phyloP scores from a whole-genome alignment of 2,888 invertebrate genomes.

The Empis stercorea region DNA sequence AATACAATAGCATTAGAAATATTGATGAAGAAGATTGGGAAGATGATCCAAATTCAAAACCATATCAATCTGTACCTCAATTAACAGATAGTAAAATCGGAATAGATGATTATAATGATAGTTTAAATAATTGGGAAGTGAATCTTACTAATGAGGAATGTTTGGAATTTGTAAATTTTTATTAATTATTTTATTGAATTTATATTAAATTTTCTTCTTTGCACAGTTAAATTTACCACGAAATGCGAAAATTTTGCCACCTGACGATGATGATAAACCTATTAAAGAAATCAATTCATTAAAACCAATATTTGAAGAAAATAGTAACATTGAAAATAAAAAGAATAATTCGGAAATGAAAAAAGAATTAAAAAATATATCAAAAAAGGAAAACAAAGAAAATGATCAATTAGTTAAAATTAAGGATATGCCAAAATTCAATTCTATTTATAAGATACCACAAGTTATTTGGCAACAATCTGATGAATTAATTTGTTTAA shows the following conservation, averaged over 20 bases:
- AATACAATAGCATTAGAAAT: not conserved
- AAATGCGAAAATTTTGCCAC: no score
- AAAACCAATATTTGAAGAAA: no score
- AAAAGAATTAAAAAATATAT: no score
- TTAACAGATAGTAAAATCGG: not conserved
- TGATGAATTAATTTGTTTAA: slow-evolving; percentile 19
- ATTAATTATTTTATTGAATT: no score
- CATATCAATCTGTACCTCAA: not conserved
- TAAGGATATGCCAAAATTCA: slow-evolving; percentile 15
- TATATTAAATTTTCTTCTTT: not conserved
- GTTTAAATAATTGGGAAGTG: not conserved
- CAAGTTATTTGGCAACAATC: slow-evolving; percentile 22
- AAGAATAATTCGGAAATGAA: no score
- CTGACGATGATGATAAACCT: no score
- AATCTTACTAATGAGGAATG: not conserved
- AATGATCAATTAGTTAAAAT: not conserved
- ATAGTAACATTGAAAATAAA: no score
- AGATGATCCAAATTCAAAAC: not conserved
- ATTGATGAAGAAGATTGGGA: not conserved
- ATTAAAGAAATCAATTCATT: no score
- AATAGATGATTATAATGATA: not conserved
- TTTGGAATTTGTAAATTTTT: not conserved
- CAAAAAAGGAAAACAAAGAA: not conserved
- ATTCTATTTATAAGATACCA: slow-evolving; percentile 18
- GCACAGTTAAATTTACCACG: not conserved